Conservation (phyloP, 2,797 vertebrate species). For the Rhabdophis nuchalis region DNA sequence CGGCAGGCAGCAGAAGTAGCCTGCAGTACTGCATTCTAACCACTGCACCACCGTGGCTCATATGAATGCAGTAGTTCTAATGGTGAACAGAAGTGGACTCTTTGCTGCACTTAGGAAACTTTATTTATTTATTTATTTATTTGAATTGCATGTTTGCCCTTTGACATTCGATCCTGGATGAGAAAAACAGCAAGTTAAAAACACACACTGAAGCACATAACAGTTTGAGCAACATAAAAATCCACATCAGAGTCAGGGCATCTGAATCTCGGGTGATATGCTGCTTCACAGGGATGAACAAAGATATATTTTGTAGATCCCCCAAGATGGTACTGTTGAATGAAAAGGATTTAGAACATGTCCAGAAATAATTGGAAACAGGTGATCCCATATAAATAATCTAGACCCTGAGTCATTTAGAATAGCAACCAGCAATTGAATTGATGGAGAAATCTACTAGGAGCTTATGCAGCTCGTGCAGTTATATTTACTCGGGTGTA, state of each 20-base stretch:
- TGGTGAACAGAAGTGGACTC: neutral
- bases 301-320: neutral
- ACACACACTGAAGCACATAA: neutral
- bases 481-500: neutral
- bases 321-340: neutral
- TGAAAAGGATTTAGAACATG: neutral
- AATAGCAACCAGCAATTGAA: neutral
- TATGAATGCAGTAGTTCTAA: neutral
- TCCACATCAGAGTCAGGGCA: neutral
- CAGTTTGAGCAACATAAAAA: neutral
- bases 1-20: too few relatives aligned
- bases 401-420: neutral
- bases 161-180: neutral
- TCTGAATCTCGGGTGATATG: neutral
- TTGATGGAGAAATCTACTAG: neutral
- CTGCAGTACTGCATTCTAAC: too few relatives aligned
- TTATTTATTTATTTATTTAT: neutral
- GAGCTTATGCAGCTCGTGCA: neutral
- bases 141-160: neutral
- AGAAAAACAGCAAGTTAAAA: neutral
- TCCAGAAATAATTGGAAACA: neutral
- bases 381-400: neutral
- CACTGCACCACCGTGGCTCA: too few relatives aligned
- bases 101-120: neutral
- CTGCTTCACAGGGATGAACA: neutral